phyloP scores from a whole-genome alignment of 2,888 invertebrate genomes.

The Biston stratarius region DNA sequence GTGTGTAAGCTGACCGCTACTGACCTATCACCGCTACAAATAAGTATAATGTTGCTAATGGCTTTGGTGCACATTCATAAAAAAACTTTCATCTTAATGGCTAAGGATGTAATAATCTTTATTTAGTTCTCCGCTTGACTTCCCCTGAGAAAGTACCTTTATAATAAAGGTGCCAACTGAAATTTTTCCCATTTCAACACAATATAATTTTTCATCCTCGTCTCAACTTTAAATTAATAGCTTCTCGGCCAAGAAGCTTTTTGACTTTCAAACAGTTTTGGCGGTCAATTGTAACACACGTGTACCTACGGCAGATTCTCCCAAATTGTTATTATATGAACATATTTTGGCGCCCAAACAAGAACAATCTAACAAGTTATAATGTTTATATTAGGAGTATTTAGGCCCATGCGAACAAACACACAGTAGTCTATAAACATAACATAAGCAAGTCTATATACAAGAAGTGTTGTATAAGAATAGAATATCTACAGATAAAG shows the following conservation, averaged over 20 bases:
- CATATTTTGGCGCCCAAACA: constrained; percentile 8
- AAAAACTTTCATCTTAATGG: too few species aligned
- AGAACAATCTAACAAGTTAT: constrained; percentile 12
- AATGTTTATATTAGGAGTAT: constrained; percentile 10
- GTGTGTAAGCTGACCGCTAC: too few species aligned
- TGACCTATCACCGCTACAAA: too few species aligned
- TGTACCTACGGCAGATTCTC: background rate
- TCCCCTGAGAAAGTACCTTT: too few species aligned
- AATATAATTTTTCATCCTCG: background rate
- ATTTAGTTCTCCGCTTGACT: too few species aligned
- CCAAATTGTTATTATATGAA: constrained; percentile 5
- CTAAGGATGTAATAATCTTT: too few species aligned
- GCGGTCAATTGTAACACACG: background rate
- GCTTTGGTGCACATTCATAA: too few species aligned
- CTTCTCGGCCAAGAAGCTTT: background rate
- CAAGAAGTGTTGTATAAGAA: background rate
- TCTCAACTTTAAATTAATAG: background rate
- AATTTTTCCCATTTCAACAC: too few species aligned
- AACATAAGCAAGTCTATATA: background rate
- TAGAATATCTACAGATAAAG: background rate
- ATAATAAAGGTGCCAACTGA: too few species aligned
- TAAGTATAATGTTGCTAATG: too few species aligned
- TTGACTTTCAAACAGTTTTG: background rate
- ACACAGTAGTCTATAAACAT: constrained; percentile 6
- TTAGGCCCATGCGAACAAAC: constrained; percentile 2